Evolutionary conservation across 2,797 vertebrate species (phyloP).

Genomic region (Diplodus puntazzo): DNA sequence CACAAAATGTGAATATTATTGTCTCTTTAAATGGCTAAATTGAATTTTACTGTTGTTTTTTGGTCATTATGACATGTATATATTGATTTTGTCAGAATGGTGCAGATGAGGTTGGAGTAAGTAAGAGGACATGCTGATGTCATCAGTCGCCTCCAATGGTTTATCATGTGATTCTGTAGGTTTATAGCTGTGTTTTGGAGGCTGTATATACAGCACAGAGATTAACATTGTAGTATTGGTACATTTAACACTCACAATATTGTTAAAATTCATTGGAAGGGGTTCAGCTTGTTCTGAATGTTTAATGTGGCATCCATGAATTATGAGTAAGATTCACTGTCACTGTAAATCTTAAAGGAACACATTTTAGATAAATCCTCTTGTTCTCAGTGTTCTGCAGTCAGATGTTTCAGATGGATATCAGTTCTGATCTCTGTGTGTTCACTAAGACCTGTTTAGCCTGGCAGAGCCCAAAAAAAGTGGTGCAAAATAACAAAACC

Average conservation of each 20-base stretch:
- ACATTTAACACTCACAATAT: slow-evolving; percentile 58
- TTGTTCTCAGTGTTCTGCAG: slow-evolving; percentile 22
- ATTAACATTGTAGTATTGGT: slow-evolving; percentile 64
- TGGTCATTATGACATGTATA: slow-evolving; percentile 75
- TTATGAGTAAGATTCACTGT: slow-evolving; percentile 45
- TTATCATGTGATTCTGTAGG: slow-evolving; percentile 62
- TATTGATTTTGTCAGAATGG: slow-evolving; percentile 73
- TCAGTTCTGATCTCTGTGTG: slow-evolving; percentile 5
- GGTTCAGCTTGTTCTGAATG: slow-evolving; percentile 61
- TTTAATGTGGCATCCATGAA: slow-evolving; percentile 51
- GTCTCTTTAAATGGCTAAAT: slow-evolving; percentile 72
- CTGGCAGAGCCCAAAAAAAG: not conserved
- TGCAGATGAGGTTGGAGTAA: slow-evolving; percentile 30
- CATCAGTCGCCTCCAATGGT: slow-evolving; percentile 60
- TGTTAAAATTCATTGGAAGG: slow-evolving; percentile 50
- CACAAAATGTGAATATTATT: slow-evolving; percentile 74
- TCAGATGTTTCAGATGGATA: slow-evolving; percentile 18
- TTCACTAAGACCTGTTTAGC: not conserved
- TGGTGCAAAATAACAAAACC: not conserved
- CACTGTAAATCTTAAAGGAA: slow-evolving; percentile 29
- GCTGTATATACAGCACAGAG: slow-evolving; percentile 67
- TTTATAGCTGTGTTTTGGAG: slow-evolving; percentile 66
- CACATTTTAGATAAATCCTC: slow-evolving; percentile 24
- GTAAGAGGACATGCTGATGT: slow-evolving; percentile 37
- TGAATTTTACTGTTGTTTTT: slow-evolving; percentile 76